These are phyloP conservation scores for Drosophila quadrilineata DNA, from an alignment of 1,140 invertebrate genomes.

Conservation along the genomic window DNA sequence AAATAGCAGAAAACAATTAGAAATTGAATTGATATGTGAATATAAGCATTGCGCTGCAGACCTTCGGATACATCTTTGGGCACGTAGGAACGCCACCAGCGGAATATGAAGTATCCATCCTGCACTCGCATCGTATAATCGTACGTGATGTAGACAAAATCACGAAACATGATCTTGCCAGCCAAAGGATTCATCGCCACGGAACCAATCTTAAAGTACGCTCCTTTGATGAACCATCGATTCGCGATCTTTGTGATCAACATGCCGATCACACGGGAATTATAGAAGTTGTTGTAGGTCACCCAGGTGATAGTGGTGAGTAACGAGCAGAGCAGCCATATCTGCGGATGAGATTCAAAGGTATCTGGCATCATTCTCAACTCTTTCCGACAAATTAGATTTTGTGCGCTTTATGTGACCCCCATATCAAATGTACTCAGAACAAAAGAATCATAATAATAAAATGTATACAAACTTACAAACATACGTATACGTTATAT, in stretches of 20 bases:
- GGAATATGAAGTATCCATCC: constrained; percentile 98
- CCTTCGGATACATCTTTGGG: constrained; percentile 97
- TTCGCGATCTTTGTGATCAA: constrained; percentile 95
- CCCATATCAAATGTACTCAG: background rate
- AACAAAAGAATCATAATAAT: constrained; percentile 1
- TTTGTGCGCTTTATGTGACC: background rate
- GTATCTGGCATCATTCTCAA: background rate
- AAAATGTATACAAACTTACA: background rate
- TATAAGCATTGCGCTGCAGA: constrained; percentile 72
- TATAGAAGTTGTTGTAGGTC: constrained; percentile 97
- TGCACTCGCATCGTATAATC: constrained; percentile 96
- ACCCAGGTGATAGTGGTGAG: constrained; percentile 90
- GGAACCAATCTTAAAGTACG: constrained; percentile 96
- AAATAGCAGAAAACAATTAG: constrained; percentile 58
- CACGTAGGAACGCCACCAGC: constrained; percentile 97
- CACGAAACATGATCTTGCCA: constrained; percentile 99
- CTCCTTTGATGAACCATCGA: constrained; percentile 91
- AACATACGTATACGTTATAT: background rate
- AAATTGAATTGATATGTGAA: background rate
- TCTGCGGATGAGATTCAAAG: constrained; percentile 42
- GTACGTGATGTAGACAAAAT: constrained; percentile 96
- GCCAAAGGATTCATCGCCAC: constrained; percentile 96
- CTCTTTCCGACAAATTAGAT: too few relatives aligned
- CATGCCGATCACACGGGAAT: constrained; percentile 94
- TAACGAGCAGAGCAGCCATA: constrained; percentile 88